Evolutionary conservation across 2,888 invertebrate genomes (phyloP).

Genomic region (Boloria euphrosyne): DNA sequence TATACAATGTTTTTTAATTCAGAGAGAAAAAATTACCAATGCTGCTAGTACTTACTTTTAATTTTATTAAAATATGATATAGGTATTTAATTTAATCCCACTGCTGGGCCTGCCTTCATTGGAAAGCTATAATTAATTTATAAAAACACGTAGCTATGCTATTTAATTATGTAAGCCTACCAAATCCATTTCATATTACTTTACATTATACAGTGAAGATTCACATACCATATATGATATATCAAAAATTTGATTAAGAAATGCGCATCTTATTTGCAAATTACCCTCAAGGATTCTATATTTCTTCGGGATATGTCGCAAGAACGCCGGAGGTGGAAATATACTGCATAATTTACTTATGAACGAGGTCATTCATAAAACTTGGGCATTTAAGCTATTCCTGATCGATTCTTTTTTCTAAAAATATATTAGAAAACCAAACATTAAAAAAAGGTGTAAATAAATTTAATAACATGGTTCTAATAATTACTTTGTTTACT

Average conservation of each 20-base stretch:
- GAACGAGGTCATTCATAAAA: constrained; percentile 5
- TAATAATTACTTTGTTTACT: too few species aligned
- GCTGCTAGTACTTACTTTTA: too few species aligned
- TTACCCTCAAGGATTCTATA: constrained; percentile 7
- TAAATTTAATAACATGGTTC: too few species aligned
- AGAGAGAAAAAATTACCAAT: too few species aligned
- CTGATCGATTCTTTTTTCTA: background rate
- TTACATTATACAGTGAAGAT: background rate
- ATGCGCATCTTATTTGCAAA: constrained; percentile 13
- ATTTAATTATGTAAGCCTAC: too few species aligned
- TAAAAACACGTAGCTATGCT: too few species aligned
- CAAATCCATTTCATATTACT: background rate
- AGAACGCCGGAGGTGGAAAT: background rate
- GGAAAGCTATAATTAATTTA: too few species aligned
- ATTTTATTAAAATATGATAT: too few species aligned
- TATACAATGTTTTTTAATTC: too few species aligned
- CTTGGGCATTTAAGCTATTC: background rate
- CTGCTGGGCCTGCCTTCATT: too few species aligned
- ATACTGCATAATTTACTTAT: background rate
- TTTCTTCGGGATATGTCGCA: background rate
- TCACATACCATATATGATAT: background rate
- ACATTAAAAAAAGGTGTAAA: too few species aligned
- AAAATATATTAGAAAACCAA: background rate
- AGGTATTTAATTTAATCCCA: too few species aligned
- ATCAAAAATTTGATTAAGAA: constrained; percentile 8